Percentiles rank a stretch among this genome's conserved stretches.
Evolutionary conservation across 37 sponge, comb jelly and placozoan genomes (phyloP).

Genomic region (Tethya wilhelma): DNA sequence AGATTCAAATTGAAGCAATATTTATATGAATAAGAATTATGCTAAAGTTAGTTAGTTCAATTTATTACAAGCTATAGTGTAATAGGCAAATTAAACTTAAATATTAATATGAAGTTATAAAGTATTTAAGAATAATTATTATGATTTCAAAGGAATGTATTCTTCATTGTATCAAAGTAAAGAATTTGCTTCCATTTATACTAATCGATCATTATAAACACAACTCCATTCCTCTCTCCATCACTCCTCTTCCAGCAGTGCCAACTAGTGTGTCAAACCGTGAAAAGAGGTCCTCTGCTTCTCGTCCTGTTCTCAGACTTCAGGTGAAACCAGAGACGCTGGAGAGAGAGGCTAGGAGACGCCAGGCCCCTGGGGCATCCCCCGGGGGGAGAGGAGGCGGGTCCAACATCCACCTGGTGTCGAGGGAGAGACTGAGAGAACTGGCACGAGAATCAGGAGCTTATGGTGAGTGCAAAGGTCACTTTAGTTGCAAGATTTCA

Average conservation of each 20-base stretch:
- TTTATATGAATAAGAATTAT: too few relatives aligned
- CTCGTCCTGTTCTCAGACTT: slow-evolving; percentile 53
- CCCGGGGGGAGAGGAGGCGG: neutral
- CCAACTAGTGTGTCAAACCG: neutral
- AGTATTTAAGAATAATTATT: too few relatives aligned
- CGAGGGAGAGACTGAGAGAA: neutral
- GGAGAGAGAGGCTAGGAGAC: neutral
- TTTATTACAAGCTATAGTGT: neutral
- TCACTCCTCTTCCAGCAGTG: neutral
- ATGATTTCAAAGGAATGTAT: too few relatives aligned
- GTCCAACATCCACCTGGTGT: neutral
- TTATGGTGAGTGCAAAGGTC: neutral
- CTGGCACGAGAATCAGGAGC: slow-evolving; percentile 25
- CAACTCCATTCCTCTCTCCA: too few relatives aligned
- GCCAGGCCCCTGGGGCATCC: slow-evolving; percentile 1
- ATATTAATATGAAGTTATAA: neutral
- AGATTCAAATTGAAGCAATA: too few relatives aligned
- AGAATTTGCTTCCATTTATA: too few relatives aligned
- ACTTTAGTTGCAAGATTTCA: neutral
- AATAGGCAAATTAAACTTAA: neutral
- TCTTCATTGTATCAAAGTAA: too few relatives aligned
- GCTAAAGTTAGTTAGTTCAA: neutral
- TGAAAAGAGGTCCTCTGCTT: slow-evolving; percentile 23
- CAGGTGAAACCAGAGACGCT: slow-evolving; percentile 48
- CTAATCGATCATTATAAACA: too few relatives aligned